Evolutionary conservation across 2,113 vertebrate genomes (phyloP).

Genomic region (Channa maculata): DNA sequence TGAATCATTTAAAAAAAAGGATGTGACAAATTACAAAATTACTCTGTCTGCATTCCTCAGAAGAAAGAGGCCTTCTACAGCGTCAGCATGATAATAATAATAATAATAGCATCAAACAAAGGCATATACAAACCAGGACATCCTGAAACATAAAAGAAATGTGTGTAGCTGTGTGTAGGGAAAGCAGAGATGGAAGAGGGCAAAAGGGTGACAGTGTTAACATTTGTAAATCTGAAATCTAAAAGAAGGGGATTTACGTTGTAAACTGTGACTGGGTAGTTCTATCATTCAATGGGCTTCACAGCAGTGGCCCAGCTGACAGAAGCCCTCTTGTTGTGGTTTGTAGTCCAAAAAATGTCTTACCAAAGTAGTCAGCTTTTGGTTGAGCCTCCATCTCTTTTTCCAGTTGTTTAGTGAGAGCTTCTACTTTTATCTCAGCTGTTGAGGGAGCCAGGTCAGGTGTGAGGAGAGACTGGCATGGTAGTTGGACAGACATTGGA

Average conservation of each 20-base stretch:
- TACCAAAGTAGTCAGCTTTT: constrained; percentile 95
- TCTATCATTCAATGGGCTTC: constrained; percentile 10
- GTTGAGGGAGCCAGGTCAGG: constrained; percentile 85
- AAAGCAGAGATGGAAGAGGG: constrained; percentile 7
- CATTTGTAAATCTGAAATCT: constrained; percentile 12
- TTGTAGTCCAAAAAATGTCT: constrained; percentile 69
- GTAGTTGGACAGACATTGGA: constrained; percentile 79
- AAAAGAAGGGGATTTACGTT: constrained; percentile 35
- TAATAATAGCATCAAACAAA: constrained; percentile 15
- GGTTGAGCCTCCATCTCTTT: constrained; percentile 93
- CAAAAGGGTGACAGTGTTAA: constrained; percentile 8
- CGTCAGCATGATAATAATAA: background rate
- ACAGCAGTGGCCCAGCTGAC: constrained; percentile 13
- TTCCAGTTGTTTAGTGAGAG: constrained; percentile 91
- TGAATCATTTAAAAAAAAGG: constrained; percentile 24
- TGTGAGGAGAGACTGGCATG: constrained; percentile 82
- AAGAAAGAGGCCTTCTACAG: background rate
- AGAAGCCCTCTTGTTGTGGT: constrained; percentile 24
- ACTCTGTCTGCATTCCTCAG: constrained; percentile 34
- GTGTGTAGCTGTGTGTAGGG: background rate
- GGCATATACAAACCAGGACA: background rate
- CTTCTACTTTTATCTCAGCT: constrained; percentile 93
- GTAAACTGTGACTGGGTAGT: constrained; percentile 24
- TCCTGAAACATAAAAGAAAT: background rate
- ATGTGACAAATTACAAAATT: constrained; percentile 38